Evolutionary conservation across 2,113 vertebrate genomes (phyloP).

Genomic region (Gymnorhina tibicen): DNA sequence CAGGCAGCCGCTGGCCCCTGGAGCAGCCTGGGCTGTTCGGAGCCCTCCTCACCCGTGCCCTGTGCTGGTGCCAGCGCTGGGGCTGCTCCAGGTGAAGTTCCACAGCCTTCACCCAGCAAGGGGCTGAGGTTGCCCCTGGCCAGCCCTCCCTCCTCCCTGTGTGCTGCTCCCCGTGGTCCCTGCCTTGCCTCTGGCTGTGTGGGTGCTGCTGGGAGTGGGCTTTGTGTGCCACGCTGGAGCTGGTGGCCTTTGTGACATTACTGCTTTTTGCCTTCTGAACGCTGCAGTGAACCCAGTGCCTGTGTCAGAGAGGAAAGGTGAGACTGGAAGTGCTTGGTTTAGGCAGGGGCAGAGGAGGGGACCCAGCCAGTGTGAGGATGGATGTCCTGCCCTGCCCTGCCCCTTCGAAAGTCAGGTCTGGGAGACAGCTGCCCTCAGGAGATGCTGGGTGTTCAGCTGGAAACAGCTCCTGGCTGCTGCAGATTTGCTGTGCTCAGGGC

Average conservation of each 20-base stretch:
- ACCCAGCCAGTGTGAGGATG: rapidly evolving
- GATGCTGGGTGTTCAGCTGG: not conserved
- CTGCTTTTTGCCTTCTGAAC: not conserved
- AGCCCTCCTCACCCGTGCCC: not conserved
- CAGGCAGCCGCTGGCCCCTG: not conserved
- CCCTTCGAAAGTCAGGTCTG: not conserved
- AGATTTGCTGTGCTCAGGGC: not conserved
- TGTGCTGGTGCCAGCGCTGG: not conserved
- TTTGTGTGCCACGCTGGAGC: not conserved
- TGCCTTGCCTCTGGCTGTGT: not conserved
- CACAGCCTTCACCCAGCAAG: not conserved
- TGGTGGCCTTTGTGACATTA: not conserved
- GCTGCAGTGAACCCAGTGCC: not conserved
- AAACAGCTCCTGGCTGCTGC: not conserved
- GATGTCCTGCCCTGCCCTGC: not conserved
- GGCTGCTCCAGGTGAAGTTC: not conserved
- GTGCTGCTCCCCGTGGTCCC: not conserved
- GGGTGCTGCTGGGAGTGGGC: not conserved
- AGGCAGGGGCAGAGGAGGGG: not conserved
- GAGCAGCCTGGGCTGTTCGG: not conserved
- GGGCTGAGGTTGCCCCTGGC: not conserved
- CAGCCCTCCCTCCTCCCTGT: not conserved
- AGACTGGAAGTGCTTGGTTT: not conserved
- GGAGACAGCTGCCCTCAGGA: not conserved
- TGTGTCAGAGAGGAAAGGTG: not conserved